Conservation (phyloP, 2,797 vertebrate genomes). For the Anguilla anguilla region DNA sequence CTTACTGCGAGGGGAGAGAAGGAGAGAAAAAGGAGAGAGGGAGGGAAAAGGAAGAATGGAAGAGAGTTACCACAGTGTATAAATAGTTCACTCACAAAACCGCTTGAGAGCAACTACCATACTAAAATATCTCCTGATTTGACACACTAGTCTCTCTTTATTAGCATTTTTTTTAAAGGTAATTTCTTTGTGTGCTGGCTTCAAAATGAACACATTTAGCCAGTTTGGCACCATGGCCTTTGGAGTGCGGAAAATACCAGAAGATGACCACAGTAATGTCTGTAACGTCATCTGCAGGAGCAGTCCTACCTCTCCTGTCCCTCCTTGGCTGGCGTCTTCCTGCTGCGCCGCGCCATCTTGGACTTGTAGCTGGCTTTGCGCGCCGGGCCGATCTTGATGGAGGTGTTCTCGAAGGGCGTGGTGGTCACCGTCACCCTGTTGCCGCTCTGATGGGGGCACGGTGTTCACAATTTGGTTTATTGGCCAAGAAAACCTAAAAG, state of each 20-base stretch:
- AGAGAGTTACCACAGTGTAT: not conserved
- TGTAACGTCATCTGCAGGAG: not conserved
- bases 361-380: slow-evolving; percentile 89
- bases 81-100: not conserved
- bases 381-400: slow-evolving; percentile 90
- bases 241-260: not conserved
- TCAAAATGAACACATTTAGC: not conserved
- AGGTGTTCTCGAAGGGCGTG: slow-evolving; percentile 96
- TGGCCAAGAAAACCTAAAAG: not conserved
- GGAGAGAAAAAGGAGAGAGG: slow-evolving; percentile 56
- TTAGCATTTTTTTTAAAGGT: not conserved
- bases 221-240: not conserved
- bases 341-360: slow-evolving; percentile 93
- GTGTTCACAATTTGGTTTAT: not conserved
- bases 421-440: slow-evolving; percentile 93
- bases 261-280: not conserved
- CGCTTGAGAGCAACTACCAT: not conserved
- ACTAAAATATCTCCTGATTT: not conserved
- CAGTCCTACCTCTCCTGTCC: slow-evolving; percentile 82
- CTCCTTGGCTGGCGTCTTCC: slow-evolving; percentile 79
- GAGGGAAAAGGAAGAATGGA: not conserved
- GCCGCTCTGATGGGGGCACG: slow-evolving; percentile 76
- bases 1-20: slow-evolving; percentile 78
- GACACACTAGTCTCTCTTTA: not conserved
- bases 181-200: not conserved